These are phyloP conservation scores for Hoplostethus atlanticus DNA, from an alignment of 2,797 vertebrate genomes.

Conservation along the genomic window DNA sequence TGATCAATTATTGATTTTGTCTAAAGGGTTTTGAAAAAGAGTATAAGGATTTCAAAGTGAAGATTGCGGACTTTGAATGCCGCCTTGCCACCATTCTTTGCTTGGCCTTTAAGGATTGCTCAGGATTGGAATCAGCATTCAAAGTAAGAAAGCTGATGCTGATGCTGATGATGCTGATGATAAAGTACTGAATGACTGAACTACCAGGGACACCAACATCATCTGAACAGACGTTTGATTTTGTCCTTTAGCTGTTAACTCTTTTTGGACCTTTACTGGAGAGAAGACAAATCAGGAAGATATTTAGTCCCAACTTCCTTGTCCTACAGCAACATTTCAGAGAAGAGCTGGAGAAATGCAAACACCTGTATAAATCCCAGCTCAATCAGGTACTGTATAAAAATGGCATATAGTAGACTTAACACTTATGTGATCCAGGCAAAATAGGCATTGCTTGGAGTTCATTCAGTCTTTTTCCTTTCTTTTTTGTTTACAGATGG, in stretches of 20 bases:
- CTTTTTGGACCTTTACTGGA: conserved; percentile 88
- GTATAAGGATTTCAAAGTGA: conserved; percentile 83
- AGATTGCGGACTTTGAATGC: conserved; percentile 82
- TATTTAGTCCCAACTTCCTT: conserved; percentile 84
- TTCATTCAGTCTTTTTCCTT: neutral
- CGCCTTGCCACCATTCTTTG: conserved; percentile 83
- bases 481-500: conserved; percentile 61
- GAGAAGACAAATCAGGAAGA: conserved; percentile 82
- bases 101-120: conserved; percentile 85
- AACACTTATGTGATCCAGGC: neutral
- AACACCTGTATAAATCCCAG: conserved; percentile 79
- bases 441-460: neutral
- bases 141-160: conserved; percentile 79
- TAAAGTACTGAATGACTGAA: neutral
- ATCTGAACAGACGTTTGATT: conserved; percentile 6
- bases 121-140: conserved; percentile 85
- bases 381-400: conserved; percentile 78
- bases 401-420: neutral
- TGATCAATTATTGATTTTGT: conserved; percentile 19
- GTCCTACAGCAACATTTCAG: conserved; percentile 82
- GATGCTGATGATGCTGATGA: neutral
- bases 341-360: conserved; percentile 86
- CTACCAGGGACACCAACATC: neutral
- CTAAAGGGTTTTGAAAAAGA: conserved; percentile 84
- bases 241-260: conserved; percentile 80